These are phyloP conservation scores for Alethe diademata DNA, from an alignment of 2,113 vertebrate genomes.

Conservation along the genomic window DNA sequence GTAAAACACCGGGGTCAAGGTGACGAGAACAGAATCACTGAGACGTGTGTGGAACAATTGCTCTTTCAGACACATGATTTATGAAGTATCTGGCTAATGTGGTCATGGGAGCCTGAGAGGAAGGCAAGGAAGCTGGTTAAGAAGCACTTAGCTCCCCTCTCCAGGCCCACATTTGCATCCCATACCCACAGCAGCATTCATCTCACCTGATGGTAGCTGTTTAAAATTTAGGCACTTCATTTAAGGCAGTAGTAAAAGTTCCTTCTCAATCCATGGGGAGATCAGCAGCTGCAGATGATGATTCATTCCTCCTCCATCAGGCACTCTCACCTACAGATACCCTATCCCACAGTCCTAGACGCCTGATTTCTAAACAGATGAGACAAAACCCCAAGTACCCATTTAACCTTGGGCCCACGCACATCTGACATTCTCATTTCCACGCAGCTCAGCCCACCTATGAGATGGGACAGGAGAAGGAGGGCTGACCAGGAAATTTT, in stretches of 20 bases:
- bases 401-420: background rate
- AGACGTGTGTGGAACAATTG: conserved; percentile 34
- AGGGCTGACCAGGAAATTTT: background rate
- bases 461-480: background rate
- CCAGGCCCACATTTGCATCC: conserved; percentile 14
- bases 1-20: conserved; percentile 32
- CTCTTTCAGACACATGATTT: conserved; percentile 61
- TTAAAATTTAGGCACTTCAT: background rate
- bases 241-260: background rate
- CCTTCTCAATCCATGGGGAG: background rate
- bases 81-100: conserved; percentile 54
- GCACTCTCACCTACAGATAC: background rate
- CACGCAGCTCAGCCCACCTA: background rate
- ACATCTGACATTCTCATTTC: background rate
- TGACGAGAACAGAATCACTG: background rate
- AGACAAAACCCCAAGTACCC: background rate
- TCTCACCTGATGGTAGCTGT: background rate
- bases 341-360: background rate
- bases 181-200: background rate
- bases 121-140: conserved; percentile 22
- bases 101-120: conserved; percentile 4
- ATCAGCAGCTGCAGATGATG: background rate
- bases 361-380: background rate
- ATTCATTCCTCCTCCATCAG: background rate
- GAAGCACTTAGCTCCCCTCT: conserved; percentile 2